Evolutionary conservation across 2,797 vertebrate species (phyloP), one percentile per base, ranked within the genome.

Genomic region (Carapus acus): DNA sequence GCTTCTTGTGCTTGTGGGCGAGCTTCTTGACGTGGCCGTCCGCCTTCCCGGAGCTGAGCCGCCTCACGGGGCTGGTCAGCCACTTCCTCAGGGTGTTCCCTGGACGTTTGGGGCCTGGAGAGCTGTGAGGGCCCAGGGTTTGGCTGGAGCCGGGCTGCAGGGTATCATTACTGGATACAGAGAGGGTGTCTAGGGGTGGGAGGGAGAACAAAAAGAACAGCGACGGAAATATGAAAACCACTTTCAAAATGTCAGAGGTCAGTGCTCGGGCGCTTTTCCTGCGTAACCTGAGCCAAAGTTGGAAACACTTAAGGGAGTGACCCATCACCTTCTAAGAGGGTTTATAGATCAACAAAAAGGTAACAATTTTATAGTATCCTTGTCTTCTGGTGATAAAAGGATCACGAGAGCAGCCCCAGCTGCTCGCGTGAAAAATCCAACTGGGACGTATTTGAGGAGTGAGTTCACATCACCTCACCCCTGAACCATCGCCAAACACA

Each of bases 1-100:
- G 92, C 80, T 98, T 97, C 87, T 98, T 98, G 79, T 94, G 93
- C 77, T 98, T 98, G 85, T 94, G 91, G 2, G 93, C 93, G n/a
- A 98, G 86, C 62, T 97, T 98, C 79, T 98, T 98, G 24, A 93
- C 91, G 0, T 97, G 93, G 19, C 92, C 93, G 0, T 98, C 96
- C 0, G 94, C 94, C 65, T 97, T 97, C 20, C 96, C 96, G 0
- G 94, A 97, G 87, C 96, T 98, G 1, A 98, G 93, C 6, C 94
- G 85, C 47, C 96, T 88, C 46, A 98, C 94, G 0, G 96, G 96
- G 73, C 96, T 98, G 17, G 94, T 98, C 44, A 98, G 90, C 96
- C 96, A 98, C 53, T 98, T 98, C 62, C 94, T 89, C 33, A 98
- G 76, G 1, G 94, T 98, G 79, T 97, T 98, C 17, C 94, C 96